Percentiles rank a stretch among this genome's conserved stretches.
Conservation (phyloP, 2,888 invertebrate species). For the Cerastoderma edule region DNA sequence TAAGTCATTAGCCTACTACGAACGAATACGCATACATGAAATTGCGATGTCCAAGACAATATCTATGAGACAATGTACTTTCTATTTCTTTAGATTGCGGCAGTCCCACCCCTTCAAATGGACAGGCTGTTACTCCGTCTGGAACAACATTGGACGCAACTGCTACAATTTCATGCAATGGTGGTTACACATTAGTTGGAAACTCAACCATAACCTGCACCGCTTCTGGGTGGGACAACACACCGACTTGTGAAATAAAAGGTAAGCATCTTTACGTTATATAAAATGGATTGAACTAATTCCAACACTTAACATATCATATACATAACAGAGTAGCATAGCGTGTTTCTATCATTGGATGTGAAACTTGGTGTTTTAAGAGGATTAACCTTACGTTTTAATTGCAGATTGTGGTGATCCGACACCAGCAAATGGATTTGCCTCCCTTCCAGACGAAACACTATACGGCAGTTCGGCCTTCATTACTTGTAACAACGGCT, state of each 20-base stretch:
- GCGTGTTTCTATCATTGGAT: too few relatives aligned
- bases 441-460: conserved; percentile 21
- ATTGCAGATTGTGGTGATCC: conserved; percentile 26
- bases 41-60: too few relatives aligned
- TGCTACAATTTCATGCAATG: conserved; percentile 11
- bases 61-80: too few relatives aligned
- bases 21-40: too few relatives aligned
- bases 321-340: too few relatives aligned
- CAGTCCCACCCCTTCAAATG: conserved; percentile 15
- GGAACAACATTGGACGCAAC: neutral
- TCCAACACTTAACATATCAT: too few relatives aligned
- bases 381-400: too few relatives aligned
- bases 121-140: neutral
- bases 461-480: neutral
- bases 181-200: conserved; percentile 24
- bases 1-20: too few relatives aligned
- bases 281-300: neutral
- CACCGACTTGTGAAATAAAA: conserved; percentile 13
- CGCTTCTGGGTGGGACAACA: conserved; percentile 11
- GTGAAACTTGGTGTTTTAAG: too few relatives aligned
- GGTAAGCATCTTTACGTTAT: conserved; percentile 2
- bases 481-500: conserved; percentile 17
- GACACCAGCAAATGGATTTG: conserved; percentile 16
- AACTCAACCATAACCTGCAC: conserved; percentile 11
- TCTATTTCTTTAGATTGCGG: too few relatives aligned